These are phyloP conservation scores for Megalurothrips usitatus DNA, from an alignment of 2,888 invertebrate genomes.

Conservation along the genomic window DNA sequence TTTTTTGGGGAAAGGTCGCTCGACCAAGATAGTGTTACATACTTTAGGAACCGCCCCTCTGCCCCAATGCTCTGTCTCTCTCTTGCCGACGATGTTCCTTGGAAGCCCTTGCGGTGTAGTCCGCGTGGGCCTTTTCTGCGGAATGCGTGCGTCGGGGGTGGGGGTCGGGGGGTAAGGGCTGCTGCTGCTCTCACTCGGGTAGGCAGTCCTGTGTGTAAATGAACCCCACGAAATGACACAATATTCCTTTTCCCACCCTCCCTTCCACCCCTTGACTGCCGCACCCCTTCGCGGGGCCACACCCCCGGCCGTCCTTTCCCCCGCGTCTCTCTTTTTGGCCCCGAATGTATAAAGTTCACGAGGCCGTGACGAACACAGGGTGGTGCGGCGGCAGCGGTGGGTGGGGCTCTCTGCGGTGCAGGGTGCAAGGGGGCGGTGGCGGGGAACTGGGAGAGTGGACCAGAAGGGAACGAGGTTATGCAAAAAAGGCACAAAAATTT, in stretches of 20 bases:
- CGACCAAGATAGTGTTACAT: too few relatives aligned
- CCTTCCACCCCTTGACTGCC: neutral
- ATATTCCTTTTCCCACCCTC: conserved; percentile 1
- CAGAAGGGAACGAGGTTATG: too few relatives aligned
- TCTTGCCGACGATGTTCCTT: too few relatives aligned
- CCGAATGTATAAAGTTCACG: conserved; percentile 23
- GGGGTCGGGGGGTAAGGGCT: neutral
- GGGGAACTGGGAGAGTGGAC: too few relatives aligned
- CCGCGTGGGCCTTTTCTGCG: neutral
- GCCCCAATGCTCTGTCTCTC: too few relatives aligned
- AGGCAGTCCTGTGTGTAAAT: conserved; percentile 12
- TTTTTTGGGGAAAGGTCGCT: too few relatives aligned
- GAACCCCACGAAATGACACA: conserved; percentile 26
- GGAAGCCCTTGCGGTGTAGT: neutral
- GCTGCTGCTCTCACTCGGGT: neutral
- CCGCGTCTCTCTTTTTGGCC: neutral
- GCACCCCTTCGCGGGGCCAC: neutral
- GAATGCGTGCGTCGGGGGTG: neutral
- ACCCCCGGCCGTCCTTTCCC: neutral
- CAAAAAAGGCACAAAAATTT: too few relatives aligned
- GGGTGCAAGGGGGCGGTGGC: too few relatives aligned
- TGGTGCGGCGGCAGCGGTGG: neutral
- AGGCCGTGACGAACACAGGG: neutral
- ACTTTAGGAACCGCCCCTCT: too few relatives aligned
- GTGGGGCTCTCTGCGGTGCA: neutral